phyloP scores from a whole-genome alignment of 2,797 vertebrate genomes.

The Sebastolobus alascanus region DNA sequence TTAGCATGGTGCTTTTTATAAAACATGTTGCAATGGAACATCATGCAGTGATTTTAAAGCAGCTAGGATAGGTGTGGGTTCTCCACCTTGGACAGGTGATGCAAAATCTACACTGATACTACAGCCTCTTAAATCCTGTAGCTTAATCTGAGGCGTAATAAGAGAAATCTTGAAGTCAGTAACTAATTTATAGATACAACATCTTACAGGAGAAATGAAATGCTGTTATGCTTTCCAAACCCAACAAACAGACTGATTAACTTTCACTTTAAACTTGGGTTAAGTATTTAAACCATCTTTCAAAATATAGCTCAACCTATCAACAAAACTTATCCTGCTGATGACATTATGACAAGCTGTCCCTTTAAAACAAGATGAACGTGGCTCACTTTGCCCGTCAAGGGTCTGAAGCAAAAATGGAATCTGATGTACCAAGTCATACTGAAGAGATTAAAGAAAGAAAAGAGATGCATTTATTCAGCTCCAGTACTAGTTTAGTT shows the following conservation, averaged over 20 bases:
- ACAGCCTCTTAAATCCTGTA: not conserved
- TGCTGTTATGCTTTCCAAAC: not conserved
- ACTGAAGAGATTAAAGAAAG: conserved; percentile 28
- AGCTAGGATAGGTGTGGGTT: not conserved
- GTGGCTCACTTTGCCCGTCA: not conserved
- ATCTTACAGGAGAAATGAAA: not conserved
- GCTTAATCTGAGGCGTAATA: not conserved
- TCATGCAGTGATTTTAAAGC: not conserved
- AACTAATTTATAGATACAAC: not conserved
- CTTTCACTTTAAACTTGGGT: not conserved
- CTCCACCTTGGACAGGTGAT: not conserved
- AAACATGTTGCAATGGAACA: not conserved
- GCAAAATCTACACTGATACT: not conserved
- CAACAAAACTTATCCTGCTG: not conserved
- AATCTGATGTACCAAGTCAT: conserved; percentile 20
- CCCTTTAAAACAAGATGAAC: conserved; percentile 19
- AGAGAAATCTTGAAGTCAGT: not conserved
- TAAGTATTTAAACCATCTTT: not conserved
- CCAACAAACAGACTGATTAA: not conserved
- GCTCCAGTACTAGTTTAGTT: conserved; percentile 71
- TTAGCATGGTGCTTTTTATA: no score
- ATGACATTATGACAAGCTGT: conserved; percentile 1
- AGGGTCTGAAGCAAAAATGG: conserved; percentile 5
- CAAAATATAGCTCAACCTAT: conserved; percentile 2
- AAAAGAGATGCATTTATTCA: conserved; percentile 42